phyloP scores from a whole-genome alignment of 2,797 vertebrate genomes.

The Mionectes olivaceus region DNA sequence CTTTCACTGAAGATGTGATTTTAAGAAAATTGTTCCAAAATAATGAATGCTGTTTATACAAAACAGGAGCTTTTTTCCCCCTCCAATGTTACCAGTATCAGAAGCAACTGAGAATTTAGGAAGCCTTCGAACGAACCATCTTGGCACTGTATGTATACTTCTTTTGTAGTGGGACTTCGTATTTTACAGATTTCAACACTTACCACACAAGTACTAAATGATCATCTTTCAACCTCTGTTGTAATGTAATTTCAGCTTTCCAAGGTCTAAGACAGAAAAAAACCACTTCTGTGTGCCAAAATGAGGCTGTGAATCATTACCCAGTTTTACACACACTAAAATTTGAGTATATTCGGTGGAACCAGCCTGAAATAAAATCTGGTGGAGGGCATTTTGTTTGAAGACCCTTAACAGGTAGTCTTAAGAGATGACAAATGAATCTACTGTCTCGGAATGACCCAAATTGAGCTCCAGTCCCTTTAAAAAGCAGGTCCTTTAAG shows the following conservation, averaged over 20 bases:
- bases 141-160: background rate
- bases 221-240: background rate
- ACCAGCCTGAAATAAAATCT: background rate
- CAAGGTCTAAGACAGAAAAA: background rate
- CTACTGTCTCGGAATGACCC: background rate
- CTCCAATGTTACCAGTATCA: fast-evolving
- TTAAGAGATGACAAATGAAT: background rate
- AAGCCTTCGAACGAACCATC: background rate
- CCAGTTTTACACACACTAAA: background rate
- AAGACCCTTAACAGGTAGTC: background rate
- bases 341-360: background rate
- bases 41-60: background rate
- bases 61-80: fast-evolving
- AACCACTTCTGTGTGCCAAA: background rate
- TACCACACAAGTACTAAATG: background rate
- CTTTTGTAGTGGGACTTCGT: background rate
- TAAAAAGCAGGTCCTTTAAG: background rate
- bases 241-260: background rate
- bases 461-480: background rate
- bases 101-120: background rate
- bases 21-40: background rate
- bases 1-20: background rate
- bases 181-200: background rate
- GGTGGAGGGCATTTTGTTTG: background rate
- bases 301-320: background rate